A percentile compares a stretch with the other conserved stretches of the same genome.
Conservation (phyloP, 2,888 invertebrate species). For the Latrodectus elegans region DNA sequence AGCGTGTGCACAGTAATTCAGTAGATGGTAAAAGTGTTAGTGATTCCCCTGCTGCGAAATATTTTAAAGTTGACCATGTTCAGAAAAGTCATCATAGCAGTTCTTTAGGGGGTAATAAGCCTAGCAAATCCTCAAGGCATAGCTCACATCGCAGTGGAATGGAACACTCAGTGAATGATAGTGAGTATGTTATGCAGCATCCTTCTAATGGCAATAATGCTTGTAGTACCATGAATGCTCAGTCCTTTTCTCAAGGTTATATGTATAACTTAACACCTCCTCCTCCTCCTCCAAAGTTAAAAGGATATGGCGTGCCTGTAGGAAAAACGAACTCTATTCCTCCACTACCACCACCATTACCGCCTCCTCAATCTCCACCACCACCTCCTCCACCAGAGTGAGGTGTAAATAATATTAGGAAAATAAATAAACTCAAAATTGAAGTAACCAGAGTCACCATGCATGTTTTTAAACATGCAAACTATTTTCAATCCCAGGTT, state of each 20-base stretch:
- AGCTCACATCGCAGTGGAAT: neutral
- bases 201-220: neutral
- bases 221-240: neutral
- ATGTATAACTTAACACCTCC: constrained; percentile 31
- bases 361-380: constrained; percentile 33
- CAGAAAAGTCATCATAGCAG: constrained; percentile 12
- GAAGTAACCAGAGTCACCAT: constrained; percentile 66
- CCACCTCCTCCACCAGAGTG: constrained; percentile 49
- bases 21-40: neutral
- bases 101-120: neutral
- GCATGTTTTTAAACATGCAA: neutral
- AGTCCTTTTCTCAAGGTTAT: constrained; percentile 1
- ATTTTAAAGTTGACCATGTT: constrained; percentile 16
- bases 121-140: constrained; percentile 31
- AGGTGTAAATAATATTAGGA: constrained; percentile 23
- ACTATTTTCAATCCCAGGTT: neutral
- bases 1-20: constrained; percentile 36
- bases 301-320: neutral
- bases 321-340: constrained; percentile 21
- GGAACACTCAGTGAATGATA: neutral
- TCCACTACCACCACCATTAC: constrained; percentile 42
- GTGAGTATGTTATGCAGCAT: neutral
- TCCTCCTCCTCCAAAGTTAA: constrained; percentile 17
- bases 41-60: constrained; percentile 13
- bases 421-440: constrained; percentile 45